phyloP scores from a whole-genome alignment of 2,797 vertebrate genomes.

The Poecilia velifera region DNA sequence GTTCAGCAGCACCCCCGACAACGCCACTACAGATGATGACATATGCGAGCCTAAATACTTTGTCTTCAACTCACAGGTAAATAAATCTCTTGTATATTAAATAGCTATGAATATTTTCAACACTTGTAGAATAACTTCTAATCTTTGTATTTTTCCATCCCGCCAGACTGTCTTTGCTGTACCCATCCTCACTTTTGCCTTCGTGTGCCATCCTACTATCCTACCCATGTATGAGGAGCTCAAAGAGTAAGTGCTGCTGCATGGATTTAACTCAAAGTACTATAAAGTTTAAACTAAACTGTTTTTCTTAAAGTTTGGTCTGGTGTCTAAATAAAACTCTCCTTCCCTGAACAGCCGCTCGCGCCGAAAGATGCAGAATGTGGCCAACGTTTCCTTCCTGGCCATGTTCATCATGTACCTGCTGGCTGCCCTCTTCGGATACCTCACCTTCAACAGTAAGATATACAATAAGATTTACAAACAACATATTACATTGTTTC shows the following conservation, averaged over 20 bases:
- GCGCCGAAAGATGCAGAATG: conserved; percentile 92
- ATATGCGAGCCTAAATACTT: too few relatives aligned
- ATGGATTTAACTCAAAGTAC: not conserved
- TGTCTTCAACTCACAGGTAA: too few relatives aligned
- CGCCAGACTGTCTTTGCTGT: conserved; percentile 93
- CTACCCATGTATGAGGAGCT: conserved; percentile 98
- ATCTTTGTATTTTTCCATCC: not conserved
- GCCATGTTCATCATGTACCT: conserved; percentile 98
- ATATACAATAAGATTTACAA: too few relatives aligned
- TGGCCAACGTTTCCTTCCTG: conserved; percentile 95
- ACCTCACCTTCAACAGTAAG: conserved; percentile 95
- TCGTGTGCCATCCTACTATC: conserved; percentile 96
- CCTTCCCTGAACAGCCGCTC: conserved; percentile 83
- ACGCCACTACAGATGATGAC: too few relatives aligned
- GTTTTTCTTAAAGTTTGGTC: too few relatives aligned
- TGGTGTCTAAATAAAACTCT: conserved; percentile 4
- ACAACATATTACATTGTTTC: too few relatives aligned
- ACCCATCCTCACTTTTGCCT: conserved; percentile 96
- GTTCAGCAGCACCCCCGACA: too few relatives aligned
- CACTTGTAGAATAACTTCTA: rapidly evolving
- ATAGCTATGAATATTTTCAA: not conserved
- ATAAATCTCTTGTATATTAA: too few relatives aligned
- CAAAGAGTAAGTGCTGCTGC: conserved; percentile 84
- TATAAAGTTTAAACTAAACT: not conserved
- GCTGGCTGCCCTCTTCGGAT: conserved; percentile 95